Conservation (phyloP, 35 echinoderm and acorn worm species). For the Apostichopus parvimensis region DNA sequence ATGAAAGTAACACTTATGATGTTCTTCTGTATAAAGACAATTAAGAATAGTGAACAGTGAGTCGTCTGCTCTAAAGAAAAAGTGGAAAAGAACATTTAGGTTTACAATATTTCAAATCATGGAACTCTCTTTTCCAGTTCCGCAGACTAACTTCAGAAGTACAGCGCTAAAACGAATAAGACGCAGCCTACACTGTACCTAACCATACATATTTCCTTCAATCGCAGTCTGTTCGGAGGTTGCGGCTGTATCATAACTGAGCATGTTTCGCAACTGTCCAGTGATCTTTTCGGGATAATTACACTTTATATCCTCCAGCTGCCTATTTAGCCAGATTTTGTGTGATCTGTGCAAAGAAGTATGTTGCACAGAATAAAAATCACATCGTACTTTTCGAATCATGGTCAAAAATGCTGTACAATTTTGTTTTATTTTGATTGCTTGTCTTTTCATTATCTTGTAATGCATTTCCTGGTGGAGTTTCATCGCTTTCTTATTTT, state of each 20-base stretch:
- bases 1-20: too few species aligned
- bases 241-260: neutral
- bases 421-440: neutral
- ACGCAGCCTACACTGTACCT: too few species aligned
- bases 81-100: too few species aligned
- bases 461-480: conserved; percentile 12
- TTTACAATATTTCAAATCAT: too few species aligned
- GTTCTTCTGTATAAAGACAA: too few species aligned
- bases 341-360: neutral
- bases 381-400: neutral
- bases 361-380: neutral
- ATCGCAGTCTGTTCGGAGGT: neutral
- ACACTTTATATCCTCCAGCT: neutral
- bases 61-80: too few species aligned
- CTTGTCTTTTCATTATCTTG: neutral
- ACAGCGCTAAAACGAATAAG: too few species aligned
- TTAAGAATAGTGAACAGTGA: too few species aligned
- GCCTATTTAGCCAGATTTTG: conserved; percentile 20
- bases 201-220: too few species aligned
- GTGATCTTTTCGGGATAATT: neutral
- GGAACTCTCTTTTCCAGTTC: too few species aligned
- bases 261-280: neutral
- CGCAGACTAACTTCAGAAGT: too few species aligned
- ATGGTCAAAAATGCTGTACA: conserved; percentile 12
- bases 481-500: neutral